These are phyloP conservation scores for Epiblema foenella DNA, from an alignment of 2,888 invertebrate genomes.

Conservation along the genomic window DNA sequence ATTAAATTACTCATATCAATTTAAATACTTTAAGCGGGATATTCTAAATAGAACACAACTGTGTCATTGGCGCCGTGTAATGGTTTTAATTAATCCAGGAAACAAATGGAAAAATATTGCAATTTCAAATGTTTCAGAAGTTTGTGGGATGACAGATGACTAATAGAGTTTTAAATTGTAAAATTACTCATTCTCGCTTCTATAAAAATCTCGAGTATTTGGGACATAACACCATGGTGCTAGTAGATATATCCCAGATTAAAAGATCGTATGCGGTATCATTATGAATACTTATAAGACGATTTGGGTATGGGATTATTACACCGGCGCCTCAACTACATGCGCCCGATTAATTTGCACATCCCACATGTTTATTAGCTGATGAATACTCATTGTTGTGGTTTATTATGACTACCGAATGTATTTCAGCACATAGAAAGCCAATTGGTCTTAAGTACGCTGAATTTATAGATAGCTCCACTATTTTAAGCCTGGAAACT, in stretches of 20 bases:
- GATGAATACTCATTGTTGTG: constrained; percentile 43
- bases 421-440: constrained; percentile 10
- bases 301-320: constrained; percentile 12
- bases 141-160: constrained; percentile 22
- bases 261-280: constrained; percentile 15
- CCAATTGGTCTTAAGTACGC: constrained; percentile 9
- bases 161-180: constrained; percentile 25
- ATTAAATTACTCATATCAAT: constrained; percentile 56
- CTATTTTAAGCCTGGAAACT: too few species aligned
- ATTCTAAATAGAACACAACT: constrained; percentile 60
- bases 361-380: constrained; percentile 54
- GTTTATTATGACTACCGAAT: constrained; percentile 41
- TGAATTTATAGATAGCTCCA: neutral
- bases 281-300: constrained; percentile 5
- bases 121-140: constrained; percentile 21
- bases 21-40: constrained; percentile 60
- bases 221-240: constrained; percentile 11
- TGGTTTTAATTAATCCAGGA: constrained; percentile 60
- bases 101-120: constrained; percentile 24
- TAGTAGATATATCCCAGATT: neutral
- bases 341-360: constrained; percentile 72
- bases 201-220: constrained; percentile 21
- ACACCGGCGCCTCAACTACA: constrained; percentile 70
- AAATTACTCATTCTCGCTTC: constrained; percentile 25
- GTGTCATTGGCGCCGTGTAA: constrained; percentile 75